Conservation (phyloP, 2,797 vertebrate genomes). For the Vespertilio murinus region DNA sequence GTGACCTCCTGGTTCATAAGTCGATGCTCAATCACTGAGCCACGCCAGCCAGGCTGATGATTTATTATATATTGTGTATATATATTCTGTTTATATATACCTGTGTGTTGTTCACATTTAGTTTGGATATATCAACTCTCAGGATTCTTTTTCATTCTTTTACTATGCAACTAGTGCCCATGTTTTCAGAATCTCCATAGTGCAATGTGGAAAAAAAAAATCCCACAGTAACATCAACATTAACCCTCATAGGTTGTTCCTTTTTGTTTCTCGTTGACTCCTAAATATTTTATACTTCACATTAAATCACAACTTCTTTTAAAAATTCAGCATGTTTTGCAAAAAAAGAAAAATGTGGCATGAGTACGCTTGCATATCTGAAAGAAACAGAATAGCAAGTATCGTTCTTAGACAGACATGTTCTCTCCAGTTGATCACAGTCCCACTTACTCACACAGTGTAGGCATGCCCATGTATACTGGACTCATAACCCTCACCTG, state of each 20-base stretch:
- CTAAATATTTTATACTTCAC: background rate
- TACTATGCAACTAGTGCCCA: background rate
- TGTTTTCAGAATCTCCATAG: background rate
- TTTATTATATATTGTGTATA: background rate
- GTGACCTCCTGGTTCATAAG: too few species aligned
- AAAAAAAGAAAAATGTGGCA: background rate
- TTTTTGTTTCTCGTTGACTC: slow-evolving; percentile 31
- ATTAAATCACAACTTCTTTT: background rate
- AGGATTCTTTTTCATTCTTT: background rate
- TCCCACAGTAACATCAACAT: background rate
- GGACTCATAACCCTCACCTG: background rate
- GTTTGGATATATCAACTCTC: background rate
- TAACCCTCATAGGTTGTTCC: background rate
- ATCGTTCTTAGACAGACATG: background rate
- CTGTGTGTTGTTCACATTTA: background rate
- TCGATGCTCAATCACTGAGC: too few species aligned
- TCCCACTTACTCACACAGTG: background rate
- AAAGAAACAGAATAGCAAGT: background rate
- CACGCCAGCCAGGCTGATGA: background rate
- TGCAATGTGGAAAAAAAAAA: background rate
- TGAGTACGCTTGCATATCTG: background rate
- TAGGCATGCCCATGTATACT: background rate
- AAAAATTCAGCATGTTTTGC: background rate
- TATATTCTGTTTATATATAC: background rate
- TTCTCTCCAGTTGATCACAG: background rate